These are phyloP conservation scores for Embidobia sp. DNA, from an alignment of 2,888 invertebrate species.

Conservation along the genomic window DNA sequence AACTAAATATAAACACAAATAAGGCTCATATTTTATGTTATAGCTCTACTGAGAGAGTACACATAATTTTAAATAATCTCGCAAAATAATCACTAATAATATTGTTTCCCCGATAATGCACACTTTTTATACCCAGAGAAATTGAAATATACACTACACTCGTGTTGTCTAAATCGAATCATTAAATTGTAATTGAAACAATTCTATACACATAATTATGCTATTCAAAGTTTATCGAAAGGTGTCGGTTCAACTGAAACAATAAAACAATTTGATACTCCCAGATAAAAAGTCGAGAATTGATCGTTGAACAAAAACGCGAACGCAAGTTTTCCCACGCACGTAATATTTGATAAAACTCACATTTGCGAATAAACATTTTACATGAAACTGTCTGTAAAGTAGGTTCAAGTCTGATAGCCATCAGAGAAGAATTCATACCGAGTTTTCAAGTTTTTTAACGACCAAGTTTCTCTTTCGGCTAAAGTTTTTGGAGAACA, in stretches of 20 bases:
- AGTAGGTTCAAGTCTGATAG: constrained; percentile 46
- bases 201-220: too few relatives aligned
- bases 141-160: not conserved
- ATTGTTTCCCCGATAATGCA: not conserved
- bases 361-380: constrained; percentile 56
- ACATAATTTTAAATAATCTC: constrained; percentile 15
- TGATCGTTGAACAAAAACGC: constrained; percentile 29
- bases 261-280: too few relatives aligned
- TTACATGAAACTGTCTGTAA: constrained; percentile 47
- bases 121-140: not conserved
- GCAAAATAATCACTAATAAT: not conserved
- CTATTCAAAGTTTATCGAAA: too few relatives aligned
- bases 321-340: constrained; percentile 5
- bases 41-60: not conserved
- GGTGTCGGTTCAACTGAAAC: too few relatives aligned
- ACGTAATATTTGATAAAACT: constrained; percentile 33
- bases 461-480: constrained; percentile 44
- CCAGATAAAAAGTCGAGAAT: constrained; percentile 22
- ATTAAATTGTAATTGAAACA: too few relatives aligned
- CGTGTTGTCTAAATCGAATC: not conserved
- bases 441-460: constrained; percentile 43
- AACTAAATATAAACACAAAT: constrained; percentile 15
- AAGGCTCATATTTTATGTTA: constrained; percentile 11
- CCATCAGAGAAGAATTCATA: constrained; percentile 51
- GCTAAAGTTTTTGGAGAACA: constrained; percentile 28